Evolutionary conservation across 1,140 invertebrate species (phyloP).

Genomic region (Schlechtendalia chinensis): DNA sequence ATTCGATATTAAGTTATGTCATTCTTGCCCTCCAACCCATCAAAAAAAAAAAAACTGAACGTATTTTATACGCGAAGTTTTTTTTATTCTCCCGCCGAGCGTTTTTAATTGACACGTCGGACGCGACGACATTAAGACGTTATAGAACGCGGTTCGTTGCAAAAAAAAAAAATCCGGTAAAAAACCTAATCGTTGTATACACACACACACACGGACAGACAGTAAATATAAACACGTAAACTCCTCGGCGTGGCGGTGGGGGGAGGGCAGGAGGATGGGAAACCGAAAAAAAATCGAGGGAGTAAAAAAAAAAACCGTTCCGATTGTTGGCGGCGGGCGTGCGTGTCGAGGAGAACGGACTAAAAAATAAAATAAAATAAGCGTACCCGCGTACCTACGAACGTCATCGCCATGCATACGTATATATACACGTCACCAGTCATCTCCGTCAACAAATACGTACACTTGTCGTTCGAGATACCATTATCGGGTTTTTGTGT

Average conservation of each 20-base stretch:
- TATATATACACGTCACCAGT: not conserved
- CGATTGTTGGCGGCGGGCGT: slow-evolving; percentile 21
- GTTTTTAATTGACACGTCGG: slow-evolving; percentile 24
- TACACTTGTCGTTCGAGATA: not conserved
- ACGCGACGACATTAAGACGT: slow-evolving; percentile 9
- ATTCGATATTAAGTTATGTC: too few relatives aligned
- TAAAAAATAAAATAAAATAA: not conserved
- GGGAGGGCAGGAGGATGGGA: not conserved
- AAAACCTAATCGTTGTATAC: not conserved
- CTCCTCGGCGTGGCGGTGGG: too few relatives aligned
- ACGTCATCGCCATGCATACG: not conserved
- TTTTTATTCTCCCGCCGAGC: not conserved
- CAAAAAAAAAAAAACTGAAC: too few relatives aligned
- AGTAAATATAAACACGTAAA: not conserved
- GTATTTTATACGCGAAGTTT: not conserved
- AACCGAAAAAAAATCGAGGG: slow-evolving; percentile 18
- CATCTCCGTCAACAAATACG: slow-evolving; percentile 6
- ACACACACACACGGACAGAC: not conserved
- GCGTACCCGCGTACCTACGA: not conserved
- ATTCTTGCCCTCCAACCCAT: too few relatives aligned
- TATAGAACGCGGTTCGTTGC: not conserved
- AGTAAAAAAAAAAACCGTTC: slow-evolving; percentile 7
- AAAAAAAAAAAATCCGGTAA: not conserved
- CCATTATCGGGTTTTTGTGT: slow-evolving; percentile 25
- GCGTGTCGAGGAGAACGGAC: slow-evolving; percentile 21